Base-by-base conservation (phyloP, 2,888 invertebrate species). In the Tortrix viridana region DNA sequence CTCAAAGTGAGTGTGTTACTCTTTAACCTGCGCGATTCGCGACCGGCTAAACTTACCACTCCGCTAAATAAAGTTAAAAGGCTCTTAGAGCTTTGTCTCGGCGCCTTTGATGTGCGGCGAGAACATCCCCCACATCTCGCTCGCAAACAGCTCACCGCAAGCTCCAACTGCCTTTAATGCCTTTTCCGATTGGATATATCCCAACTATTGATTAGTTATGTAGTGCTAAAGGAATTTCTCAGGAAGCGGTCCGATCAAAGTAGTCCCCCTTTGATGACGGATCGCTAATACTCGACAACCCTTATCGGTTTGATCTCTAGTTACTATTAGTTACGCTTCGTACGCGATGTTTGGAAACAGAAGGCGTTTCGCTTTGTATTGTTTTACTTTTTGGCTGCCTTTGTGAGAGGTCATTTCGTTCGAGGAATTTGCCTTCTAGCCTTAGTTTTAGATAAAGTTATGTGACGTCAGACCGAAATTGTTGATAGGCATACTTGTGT, bases 61-160 rank as follows among this genome's bases (percentile, higher is more conserved):
- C 89, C 82, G 90, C 90, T 91, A 91, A 92, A 92, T 92, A 92
- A 92, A 92, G 90, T 92, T 92, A 91, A 92, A 91, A 92, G 91
- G 90, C 90, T 90, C 88, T 86, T 88, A 85, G 77, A 84, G 89
- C 90, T 91, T 92, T 92, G 91, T 92, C 91, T 91, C 89, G 89
- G 80, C 80, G 83, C 90, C 91, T 92, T 92, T 92, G 92, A 92
- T 91, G 89, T 90, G 68, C 82, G 77, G 78, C 73, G 76, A 73
- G 76, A 73, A 71, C 75, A 71, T 75, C 71, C 74, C 71, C 65
- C 69, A 65, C 69, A 71, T 76, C 75, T 72, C 73, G 67, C 82
- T 81, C 80, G 81, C 89, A 89, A 89, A 89, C 89, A 88, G 88
- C 86, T 88, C 84, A 89, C 90, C 89, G 81, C 90, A 89, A 88